Conservation (phyloP, 2,797 vertebrate species). For the Alca torda region DNA sequence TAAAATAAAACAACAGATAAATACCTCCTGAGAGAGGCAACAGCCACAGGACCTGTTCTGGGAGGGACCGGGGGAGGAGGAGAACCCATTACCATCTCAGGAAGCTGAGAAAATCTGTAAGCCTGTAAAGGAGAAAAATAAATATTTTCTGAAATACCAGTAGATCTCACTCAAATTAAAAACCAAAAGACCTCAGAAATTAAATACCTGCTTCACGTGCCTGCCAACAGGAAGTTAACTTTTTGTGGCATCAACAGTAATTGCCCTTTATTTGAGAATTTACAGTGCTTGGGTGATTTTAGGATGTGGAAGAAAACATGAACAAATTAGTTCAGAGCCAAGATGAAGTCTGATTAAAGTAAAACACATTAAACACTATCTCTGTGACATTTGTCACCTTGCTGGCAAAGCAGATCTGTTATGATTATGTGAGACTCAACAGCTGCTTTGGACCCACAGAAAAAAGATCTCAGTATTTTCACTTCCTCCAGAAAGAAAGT, state of each 20-base stretch:
- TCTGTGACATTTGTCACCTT: neutral
- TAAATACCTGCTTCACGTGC: neutral
- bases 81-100: constrained; percentile 94
- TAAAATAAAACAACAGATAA: constrained; percentile 14
- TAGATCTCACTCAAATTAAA: neutral
- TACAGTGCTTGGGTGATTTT: neutral
- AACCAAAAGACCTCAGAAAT: neutral
- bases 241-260: neutral
- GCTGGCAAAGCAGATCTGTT: neutral
- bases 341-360: neutral
- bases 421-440: neutral
- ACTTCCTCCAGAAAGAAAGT: neutral
- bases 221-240: neutral
- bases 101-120: constrained; percentile 97
- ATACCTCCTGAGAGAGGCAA: constrained; percentile 91
- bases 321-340: neutral
- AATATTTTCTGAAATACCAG: neutral
- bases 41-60: constrained; percentile 89
- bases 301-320: neutral
- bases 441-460: neutral
- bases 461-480: neutral
- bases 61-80: constrained; percentile 94
- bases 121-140: constrained; percentile 78
- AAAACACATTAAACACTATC: neutral
- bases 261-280: neutral